Evolutionary conservation across 2,113 vertebrate genomes (phyloP).

Genomic region (Callipepla californica): DNA sequence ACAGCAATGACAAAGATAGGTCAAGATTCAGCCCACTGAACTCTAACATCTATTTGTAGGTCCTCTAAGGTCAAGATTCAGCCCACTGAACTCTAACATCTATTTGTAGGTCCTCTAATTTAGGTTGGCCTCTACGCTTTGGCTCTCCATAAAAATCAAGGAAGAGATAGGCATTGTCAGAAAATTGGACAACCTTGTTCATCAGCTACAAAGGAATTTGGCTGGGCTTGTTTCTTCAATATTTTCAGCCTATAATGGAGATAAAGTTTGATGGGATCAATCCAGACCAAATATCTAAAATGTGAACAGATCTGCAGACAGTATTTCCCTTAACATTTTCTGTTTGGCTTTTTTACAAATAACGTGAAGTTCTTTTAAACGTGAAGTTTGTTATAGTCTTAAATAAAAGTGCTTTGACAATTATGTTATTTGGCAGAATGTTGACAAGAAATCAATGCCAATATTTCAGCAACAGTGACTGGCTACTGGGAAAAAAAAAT

Average conservation of each 20-base stretch:
- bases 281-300: background rate
- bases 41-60: background rate
- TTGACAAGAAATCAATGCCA: background rate
- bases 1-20: background rate
- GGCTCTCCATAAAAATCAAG: background rate
- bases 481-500: background rate
- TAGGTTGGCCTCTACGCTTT: background rate
- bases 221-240: background rate
- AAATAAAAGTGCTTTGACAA: background rate
- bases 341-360: background rate
- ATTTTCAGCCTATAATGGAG: background rate
- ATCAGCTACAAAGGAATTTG: background rate
- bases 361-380: background rate
- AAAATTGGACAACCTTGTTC: background rate
- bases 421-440: background rate
- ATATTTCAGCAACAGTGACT: background rate
- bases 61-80: background rate
- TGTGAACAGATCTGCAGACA: background rate
- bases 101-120: background rate
- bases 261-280: background rate
- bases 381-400: background rate
- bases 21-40: background rate
- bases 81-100: background rate
- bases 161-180: background rate
- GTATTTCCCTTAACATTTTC: background rate